Evolutionary conservation across 2,888 invertebrate species (phyloP), one percentile per base, ranked within the genome.

Genomic region (Parthenolecanium corni): DNA sequence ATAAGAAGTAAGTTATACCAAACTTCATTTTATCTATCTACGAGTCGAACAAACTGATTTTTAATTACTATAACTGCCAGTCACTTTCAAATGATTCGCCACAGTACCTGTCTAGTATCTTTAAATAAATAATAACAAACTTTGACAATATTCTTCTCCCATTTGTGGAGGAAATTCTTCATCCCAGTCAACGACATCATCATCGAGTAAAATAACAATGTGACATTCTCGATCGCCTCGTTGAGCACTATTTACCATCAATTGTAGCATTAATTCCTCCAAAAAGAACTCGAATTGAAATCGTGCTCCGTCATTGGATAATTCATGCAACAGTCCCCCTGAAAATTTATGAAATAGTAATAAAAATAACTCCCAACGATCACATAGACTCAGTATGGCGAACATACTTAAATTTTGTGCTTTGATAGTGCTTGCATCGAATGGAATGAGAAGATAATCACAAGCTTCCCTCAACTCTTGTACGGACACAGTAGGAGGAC

Each of bases 151-250:
- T 76, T 98, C 96, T 72, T 96, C 97, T 6, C 97, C 97, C 93
- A 97, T 97, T 76, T 96, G 96, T 0, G 98, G 98, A 0, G 98
- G 98, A 75, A 93, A 97, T 73, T 97, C 90, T 71, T 95, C 94
- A 73, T 99, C 98, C 98, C 98, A 98, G 72, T 98, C 98, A 24
- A 87, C 83, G 3, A 82, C 83, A 74, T 99, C 98, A 70, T 99
- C 98, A 71, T 98, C 97, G 42, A 94, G 77, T 47, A 98, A 77
- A 3, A 94, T 91, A 21, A 97, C 96, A 65, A 98, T 89, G 73
- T 98, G 97, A 74, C 96, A 96, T 74, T 97, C 98, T 6, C 96
- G 79, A 75, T 99, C 98, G 0, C 98, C 98, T 63, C 92, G 80
- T 76, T 94, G 83, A 0, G 90, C 91, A 0, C 87, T 88, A 67